Evolutionary conservation across 1,140 invertebrate species (phyloP).

Genomic region (Lepidostoma basale): DNA sequence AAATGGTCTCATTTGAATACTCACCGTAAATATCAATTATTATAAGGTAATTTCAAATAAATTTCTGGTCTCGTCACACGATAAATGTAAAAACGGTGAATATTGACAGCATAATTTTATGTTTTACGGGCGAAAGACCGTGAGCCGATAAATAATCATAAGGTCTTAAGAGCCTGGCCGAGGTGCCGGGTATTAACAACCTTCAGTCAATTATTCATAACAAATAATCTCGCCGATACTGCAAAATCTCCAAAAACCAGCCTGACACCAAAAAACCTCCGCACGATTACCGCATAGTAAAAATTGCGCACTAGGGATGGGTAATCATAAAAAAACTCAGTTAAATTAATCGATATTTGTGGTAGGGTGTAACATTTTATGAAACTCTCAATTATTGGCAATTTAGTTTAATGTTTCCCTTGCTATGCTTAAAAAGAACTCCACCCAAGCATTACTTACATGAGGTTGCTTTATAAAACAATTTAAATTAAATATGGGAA

Average conservation of each 20-base stretch:
- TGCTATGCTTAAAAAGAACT: no score
- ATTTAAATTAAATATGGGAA: no score
- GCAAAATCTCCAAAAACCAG: neutral
- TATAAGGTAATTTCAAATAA: neutral
- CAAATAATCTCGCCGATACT: slow-evolving; percentile 8
- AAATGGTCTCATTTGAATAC: neutral
- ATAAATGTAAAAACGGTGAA: neutral
- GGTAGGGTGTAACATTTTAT: no score
- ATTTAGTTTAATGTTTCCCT: no score
- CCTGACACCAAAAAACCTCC: neutral
- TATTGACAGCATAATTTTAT: slow-evolving; percentile 23
- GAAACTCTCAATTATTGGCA: no score
- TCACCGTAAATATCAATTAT: slow-evolving; percentile 2
- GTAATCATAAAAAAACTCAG: no score
- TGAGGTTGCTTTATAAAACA: no score
- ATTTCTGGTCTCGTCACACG: neutral
- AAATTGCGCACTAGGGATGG: neutral
- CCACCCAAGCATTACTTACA: no score
- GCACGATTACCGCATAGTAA: slow-evolving; percentile 28
- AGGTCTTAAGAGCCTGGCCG: slow-evolving; percentile 22
- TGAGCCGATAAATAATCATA: neutral
- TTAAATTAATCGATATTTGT: no score
- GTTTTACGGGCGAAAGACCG: neutral
- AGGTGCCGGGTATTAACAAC: slow-evolving; percentile 5
- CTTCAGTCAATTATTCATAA: slow-evolving; percentile 17